A percentile compares a stretch with the other conserved stretches of the same genome.
phyloP scores from a whole-genome alignment of 2,113 vertebrate species.

The Gambusia holbrooki region DNA sequence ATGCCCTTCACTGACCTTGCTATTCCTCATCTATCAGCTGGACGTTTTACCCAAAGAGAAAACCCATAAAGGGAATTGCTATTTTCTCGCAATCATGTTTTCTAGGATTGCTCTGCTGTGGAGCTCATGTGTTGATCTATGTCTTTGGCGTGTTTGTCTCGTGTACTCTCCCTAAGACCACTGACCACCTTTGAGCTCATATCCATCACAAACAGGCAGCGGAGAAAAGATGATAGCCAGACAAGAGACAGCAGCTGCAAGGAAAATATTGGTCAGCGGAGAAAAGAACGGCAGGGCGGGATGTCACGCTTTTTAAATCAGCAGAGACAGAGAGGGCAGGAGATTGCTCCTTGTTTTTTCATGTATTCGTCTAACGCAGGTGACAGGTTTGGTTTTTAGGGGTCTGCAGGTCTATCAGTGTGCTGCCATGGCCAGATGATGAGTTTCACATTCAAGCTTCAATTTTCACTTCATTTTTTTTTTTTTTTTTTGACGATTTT shows the following conservation, averaged over 20 bases:
- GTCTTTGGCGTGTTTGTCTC: not conserved
- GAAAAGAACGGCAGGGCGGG: not conserved
- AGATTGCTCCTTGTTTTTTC: constrained; percentile 8
- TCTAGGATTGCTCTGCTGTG: constrained; percentile 11
- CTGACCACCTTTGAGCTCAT: constrained; percentile 36
- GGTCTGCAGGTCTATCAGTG: constrained; percentile 14
- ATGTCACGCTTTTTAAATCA: constrained; percentile 31
- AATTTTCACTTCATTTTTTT: not conserved
- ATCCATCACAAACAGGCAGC: constrained; percentile 12
- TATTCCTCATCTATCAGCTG: not conserved
- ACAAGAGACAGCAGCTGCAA: constrained; percentile 17
- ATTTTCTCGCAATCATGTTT: constrained; percentile 2
- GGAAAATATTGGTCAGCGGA: not conserved
- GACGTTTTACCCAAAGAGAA: not conserved
- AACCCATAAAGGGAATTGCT: not conserved
- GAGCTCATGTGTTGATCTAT: not conserved
- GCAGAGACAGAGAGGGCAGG: constrained; percentile 15
- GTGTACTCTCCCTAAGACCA: not conserved
- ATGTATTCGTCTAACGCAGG: constrained; percentile 9
- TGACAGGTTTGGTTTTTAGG: constrained; percentile 30
- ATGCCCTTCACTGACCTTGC: not conserved
- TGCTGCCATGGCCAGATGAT: constrained; percentile 12
- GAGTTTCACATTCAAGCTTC: constrained; percentile 7
- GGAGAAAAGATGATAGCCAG: constrained; percentile 1
- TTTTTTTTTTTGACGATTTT: not conserved